Percentiles rank a stretch among this genome's conserved stretches.
phyloP scores from a whole-genome alignment of 1,140 invertebrate genomes.

The Wasmannia auropunctata region DNA sequence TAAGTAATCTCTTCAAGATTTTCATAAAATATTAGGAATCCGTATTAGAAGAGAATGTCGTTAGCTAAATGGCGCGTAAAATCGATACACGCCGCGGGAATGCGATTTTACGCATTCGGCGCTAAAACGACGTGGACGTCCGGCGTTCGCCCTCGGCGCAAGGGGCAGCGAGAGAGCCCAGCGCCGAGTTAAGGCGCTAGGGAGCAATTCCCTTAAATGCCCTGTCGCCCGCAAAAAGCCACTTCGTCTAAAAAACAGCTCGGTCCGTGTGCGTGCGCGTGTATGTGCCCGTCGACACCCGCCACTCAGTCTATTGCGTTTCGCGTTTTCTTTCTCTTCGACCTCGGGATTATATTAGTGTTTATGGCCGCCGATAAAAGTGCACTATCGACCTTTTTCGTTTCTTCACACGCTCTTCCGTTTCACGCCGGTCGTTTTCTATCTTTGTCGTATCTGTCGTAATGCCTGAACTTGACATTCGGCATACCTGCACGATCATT shows the following conservation, averaged over 20 bases:
- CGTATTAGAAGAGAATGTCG: not conserved
- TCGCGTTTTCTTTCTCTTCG: conserved; percentile 74
- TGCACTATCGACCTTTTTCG: conserved; percentile 77
- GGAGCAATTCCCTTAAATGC: conserved; percentile 85
- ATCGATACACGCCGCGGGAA: conserved; percentile 55
- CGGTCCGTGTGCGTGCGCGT: conserved; percentile 64
- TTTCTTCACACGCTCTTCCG: conserved; percentile 40
- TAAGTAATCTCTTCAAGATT: conserved; percentile 19
- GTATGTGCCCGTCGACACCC: conserved; percentile 68
- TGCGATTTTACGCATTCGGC: conserved; percentile 54
- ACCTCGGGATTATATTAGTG: conserved; percentile 83
- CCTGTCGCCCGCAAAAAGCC: conserved; percentile 83
- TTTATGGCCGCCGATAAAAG: conserved; percentile 83
- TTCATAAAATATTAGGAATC: conserved; percentile 20
- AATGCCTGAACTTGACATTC: conserved; percentile 64
- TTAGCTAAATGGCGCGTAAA: conserved; percentile 42
- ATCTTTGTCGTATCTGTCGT: conserved; percentile 15
- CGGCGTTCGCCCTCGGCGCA: conserved; percentile 59
- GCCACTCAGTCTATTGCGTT: conserved; percentile 81
- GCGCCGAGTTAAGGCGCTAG: conserved; percentile 72
- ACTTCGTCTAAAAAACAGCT: conserved; percentile 83
- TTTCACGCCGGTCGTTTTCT: not conserved
- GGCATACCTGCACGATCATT: not conserved
- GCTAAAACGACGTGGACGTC: conserved; percentile 53
- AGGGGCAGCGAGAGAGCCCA: conserved; percentile 66